phyloP scores from a whole-genome alignment of 2,113 vertebrate genomes.

The Cyanoramphus novaezelandiae region DNA sequence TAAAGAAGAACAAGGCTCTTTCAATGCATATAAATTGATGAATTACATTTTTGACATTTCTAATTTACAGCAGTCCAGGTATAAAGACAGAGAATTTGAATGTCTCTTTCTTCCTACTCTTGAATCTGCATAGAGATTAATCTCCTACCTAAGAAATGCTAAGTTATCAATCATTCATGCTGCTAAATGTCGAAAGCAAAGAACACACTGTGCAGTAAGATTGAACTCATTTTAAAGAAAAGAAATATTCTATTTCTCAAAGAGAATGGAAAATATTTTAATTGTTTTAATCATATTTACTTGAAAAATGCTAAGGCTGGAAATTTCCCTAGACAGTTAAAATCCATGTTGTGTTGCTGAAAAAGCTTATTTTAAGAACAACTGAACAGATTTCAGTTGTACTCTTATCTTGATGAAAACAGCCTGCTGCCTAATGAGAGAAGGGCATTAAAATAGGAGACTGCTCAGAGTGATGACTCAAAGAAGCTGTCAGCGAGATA shows the following conservation, averaged over 20 bases:
- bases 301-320: background rate
- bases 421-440: background rate
- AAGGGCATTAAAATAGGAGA: background rate
- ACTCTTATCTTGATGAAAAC: background rate
- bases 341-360: background rate
- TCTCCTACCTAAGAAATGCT: constrained; percentile 26
- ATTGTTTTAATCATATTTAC: background rate
- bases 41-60: constrained; percentile 56
- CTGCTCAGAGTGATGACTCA: background rate
- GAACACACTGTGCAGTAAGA: background rate
- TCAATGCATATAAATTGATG: constrained; percentile 38
- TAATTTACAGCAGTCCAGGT: constrained; percentile 44
- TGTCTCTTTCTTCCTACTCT: constrained; percentile 23
- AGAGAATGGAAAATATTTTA: background rate
- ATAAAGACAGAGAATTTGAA: constrained; percentile 58
- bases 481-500: background rate
- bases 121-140: constrained; percentile 67
- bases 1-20: constrained; percentile 40
- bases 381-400: background rate
- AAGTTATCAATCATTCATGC: constrained; percentile 63
- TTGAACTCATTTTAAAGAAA: background rate
- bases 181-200: constrained; percentile 59
- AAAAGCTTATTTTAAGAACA: background rate
- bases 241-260: background rate
- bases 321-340: background rate